phyloP scores from a whole-genome alignment of 2,113 vertebrate genomes.

The Copsychus sechellarum region DNA sequence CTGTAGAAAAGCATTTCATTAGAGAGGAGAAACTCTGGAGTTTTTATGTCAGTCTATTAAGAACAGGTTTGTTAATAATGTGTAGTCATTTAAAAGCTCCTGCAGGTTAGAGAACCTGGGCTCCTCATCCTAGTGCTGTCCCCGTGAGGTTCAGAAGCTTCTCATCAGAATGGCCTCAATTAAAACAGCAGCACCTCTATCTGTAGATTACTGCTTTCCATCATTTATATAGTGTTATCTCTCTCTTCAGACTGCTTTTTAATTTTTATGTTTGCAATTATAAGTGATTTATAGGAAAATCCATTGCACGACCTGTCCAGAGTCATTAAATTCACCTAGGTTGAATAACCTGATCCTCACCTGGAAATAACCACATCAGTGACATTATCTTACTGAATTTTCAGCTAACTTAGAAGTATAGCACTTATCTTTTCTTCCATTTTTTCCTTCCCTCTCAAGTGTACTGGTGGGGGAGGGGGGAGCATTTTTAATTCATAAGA shows the following conservation, averaged over 20 bases:
- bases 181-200: slow-evolving; percentile 65
- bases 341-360: slow-evolving; percentile 86
- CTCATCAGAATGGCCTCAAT: slow-evolving; percentile 71
- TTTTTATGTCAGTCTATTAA: slow-evolving; percentile 9
- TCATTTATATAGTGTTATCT: slow-evolving; percentile 84
- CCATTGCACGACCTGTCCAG: slow-evolving; percentile 83
- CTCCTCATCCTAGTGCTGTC: slow-evolving; percentile 33
- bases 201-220: slow-evolving; percentile 71
- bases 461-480: background rate
- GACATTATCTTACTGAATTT: slow-evolving; percentile 73
- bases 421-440: background rate
- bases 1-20: background rate
- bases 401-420: slow-evolving; percentile 48
- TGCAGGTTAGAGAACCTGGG: background rate
- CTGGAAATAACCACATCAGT: slow-evolving; percentile 81
- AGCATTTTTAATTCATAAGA: slow-evolving; percentile 73
- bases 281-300: slow-evolving; percentile 83
- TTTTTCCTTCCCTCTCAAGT: background rate
- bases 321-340: slow-evolving; percentile 89
- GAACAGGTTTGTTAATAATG: slow-evolving; percentile 3
- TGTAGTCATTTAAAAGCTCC: slow-evolving; percentile 23
- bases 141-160: slow-evolving; percentile 52
- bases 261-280: slow-evolving; percentile 83
- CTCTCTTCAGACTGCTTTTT: slow-evolving; percentile 84
- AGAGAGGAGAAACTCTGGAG: background rate